Base-by-base conservation (phyloP, 2,888 invertebrate species). In the Leptinotarsa rubiginosa region DNA sequence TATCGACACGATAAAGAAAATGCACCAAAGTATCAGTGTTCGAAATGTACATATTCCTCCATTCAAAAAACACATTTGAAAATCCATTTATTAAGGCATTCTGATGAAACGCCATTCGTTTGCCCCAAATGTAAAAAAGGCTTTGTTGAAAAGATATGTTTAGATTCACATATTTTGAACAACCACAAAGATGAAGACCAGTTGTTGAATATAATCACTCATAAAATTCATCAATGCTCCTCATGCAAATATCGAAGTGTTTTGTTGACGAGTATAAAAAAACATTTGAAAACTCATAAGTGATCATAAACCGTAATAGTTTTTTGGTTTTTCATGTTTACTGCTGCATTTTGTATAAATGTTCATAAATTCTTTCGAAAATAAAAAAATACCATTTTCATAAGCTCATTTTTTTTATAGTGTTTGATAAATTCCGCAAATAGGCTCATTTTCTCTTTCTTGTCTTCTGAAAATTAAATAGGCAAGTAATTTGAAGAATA, bases 111-210 rank as follows among this genome's bases (percentile, higher is more conserved):
- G 16, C 69, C 65, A 7, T 75, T 70, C 41, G 13, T 70, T 13
- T 80, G 80, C 54, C 54, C 5, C 2, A 65, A 41, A 52, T 80
- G 78, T 52, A 65, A 72, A 1, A 73, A 75, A 71, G 15, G 20
- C 0, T 77, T 76, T 65, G 73, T 67, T 52, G 65, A 52, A 16
- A 79, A 79, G 74, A 1, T 10, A 0, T 1, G 22, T 0, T 73
- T 80, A 59, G 77, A 77, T 22, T n/a, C 49, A 56, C 80, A 80
- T 41, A 67, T 75, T 47, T 67, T 76, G 25, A 59, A 1, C 12
- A 73, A 70, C 13, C 79, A 79, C 65, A 41, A 50, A 25, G 66
- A 73, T 31, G 65, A 77, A 15, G 41, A 18, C 4, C 13, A 65
- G 3, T 65, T 74, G 41, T 62, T 69, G 31, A 20, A 69, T 59